Percentiles rank a stretch among this genome's conserved stretches.
Evolutionary conservation across 2,797 vertebrate species (phyloP).

Genomic region (Threskiornis aethiopicus): DNA sequence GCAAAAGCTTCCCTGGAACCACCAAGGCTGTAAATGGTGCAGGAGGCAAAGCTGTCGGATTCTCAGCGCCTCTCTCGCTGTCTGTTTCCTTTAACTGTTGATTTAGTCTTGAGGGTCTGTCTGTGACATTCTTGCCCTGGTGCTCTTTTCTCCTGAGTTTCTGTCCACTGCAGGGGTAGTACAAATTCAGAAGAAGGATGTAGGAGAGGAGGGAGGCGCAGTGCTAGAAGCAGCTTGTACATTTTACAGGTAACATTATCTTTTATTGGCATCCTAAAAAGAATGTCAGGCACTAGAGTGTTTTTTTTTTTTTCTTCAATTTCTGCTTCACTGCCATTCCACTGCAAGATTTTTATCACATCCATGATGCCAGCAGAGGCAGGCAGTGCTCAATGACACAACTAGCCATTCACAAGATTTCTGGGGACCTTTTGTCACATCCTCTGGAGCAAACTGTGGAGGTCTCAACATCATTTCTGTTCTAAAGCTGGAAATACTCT

Average conservation of each 20-base stretch:
- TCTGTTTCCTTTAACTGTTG: background rate
- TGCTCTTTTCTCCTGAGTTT: background rate
- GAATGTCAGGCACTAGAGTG: constrained; percentile 77
- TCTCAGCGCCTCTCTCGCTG: background rate
- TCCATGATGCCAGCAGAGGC: background rate
- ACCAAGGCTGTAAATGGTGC: background rate
- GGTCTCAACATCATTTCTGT: background rate
- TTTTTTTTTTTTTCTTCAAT: background rate
- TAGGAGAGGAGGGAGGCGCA: constrained; percentile 11
- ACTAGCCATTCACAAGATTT: background rate
- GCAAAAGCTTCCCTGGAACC: background rate
- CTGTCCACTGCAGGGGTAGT: background rate
- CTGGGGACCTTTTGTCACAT: constrained; percentile 28
- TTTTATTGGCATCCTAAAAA: constrained; percentile 83
- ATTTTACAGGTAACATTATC: constrained; percentile 82
- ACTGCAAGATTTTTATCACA: constrained; percentile 59
- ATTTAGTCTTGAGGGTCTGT: background rate
- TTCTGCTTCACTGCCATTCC: constrained; percentile 58
- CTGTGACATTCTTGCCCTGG: background rate
- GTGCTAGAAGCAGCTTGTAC: constrained; percentile 72
- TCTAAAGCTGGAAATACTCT: constrained; percentile 10
- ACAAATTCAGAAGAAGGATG: background rate
- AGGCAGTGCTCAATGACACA: background rate
- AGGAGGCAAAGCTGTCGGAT: background rate
- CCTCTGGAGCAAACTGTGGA: constrained; percentile 4